Evolutionary conservation across 2,797 vertebrate genomes (phyloP).

Genomic region (Neopelma chrysocephalum): DNA sequence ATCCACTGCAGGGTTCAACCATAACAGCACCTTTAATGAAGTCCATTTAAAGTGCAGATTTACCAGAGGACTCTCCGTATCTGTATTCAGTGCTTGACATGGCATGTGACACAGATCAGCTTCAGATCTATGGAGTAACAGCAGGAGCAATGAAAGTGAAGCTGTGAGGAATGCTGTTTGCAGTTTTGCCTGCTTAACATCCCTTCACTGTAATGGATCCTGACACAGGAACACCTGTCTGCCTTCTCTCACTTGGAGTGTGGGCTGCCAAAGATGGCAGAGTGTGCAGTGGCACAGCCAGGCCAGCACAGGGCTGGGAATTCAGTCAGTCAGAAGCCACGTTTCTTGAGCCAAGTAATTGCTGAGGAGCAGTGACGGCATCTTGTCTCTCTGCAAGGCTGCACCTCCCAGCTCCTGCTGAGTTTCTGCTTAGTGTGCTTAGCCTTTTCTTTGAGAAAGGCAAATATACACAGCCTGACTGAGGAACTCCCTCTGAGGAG

Average conservation of each 20-base stretch:
- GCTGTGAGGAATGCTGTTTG: background rate
- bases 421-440: background rate
- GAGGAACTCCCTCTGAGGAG: background rate
- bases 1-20: background rate
- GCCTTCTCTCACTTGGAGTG: background rate
- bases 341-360: background rate
- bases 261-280: background rate
- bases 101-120: background rate
- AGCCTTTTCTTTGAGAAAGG: background rate
- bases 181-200: background rate
- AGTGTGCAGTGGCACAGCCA: background rate
- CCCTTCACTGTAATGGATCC: background rate
- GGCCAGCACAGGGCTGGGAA: background rate
- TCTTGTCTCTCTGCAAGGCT: background rate
- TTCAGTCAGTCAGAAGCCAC: background rate
- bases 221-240: slow-evolving; percentile 15
- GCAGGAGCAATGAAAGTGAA: background rate
- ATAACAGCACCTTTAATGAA: background rate
- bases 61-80: background rate
- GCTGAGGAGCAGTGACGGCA: background rate
- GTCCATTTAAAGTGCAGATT: background rate
- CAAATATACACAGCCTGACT: background rate
- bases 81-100: background rate
- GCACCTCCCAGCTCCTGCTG: background rate
- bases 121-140: background rate